Evolutionary conservation across 2,113 vertebrate species (phyloP).

Genomic region (Dinomys branickii): DNA sequence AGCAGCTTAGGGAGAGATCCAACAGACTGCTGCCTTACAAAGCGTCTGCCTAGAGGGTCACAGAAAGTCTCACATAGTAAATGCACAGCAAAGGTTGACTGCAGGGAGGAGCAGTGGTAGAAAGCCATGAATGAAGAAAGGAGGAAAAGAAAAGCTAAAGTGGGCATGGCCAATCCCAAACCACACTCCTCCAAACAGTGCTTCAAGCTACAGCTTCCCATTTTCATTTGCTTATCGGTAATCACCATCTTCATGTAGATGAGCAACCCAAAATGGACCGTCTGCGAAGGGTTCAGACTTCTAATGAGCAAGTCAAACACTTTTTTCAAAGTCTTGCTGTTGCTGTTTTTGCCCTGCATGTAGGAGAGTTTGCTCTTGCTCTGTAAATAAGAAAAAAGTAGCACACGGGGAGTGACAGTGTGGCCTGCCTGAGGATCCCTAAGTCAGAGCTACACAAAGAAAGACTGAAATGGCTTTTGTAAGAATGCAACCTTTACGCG

Average conservation of each 20-base stretch:
- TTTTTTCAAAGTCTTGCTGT: conserved; percentile 19
- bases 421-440: fast-evolving
- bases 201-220: background rate
- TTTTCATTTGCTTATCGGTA: background rate
- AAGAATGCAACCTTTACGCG: background rate
- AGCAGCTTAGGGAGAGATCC: background rate
- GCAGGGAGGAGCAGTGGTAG: background rate
- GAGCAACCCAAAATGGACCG: background rate
- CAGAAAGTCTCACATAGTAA: background rate
- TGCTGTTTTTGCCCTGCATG: background rate
- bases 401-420: fast-evolving
- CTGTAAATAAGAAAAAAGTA: background rate
- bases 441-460: background rate
- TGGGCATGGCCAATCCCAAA: too few species aligned
- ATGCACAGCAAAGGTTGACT: background rate
- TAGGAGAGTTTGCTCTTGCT: background rate
- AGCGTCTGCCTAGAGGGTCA: background rate
- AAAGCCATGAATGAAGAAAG: background rate
- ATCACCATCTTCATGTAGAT: background rate
- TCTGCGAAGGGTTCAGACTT: conserved; percentile 38
- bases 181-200: background rate
- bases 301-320: conserved; percentile 7
- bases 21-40: background rate
- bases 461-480: background rate
- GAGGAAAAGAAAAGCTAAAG: background rate